Evolutionary conservation across 1,140 invertebrate genomes (phyloP), one percentile per base, ranked within the genome.

Genomic region (Brachionus plicatilis): DNA sequence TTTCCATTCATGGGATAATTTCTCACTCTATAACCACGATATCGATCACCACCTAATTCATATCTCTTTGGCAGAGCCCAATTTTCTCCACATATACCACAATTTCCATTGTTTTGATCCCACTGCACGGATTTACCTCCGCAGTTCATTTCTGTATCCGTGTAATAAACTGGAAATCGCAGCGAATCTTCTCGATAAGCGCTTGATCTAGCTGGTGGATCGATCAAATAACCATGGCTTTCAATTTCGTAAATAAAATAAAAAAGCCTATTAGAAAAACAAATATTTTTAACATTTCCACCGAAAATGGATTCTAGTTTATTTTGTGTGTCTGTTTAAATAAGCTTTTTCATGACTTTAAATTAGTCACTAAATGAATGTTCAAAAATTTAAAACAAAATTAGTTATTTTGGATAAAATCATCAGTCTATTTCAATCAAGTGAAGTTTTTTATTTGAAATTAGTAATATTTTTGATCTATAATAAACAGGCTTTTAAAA

Each of bases 61-160:
- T 50, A 75, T 12, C 33, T 27, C 47, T 56, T 70, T 12, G 41
- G 9, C 7, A 27, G 9, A 11, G 43, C 70, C 43, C 20, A 84
- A 20, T 65, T 12, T 27, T 84, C 83, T n/a, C 83, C 83, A 41
- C 83, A 84, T 27, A 84, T 75, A 37, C 83, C 24, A 76, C 83
- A 84, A 50, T 76, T 84, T 45, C 83, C 83, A 75, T n/a, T 43
- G 27, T 84, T 70, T 11, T 50, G 41, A 1, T 29, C 3, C 83
- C 83, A 84, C 60, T 84, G 83, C 11, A n/a, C n/a, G 93, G 89
- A 91, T 86, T 94, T 94, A 3, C 95, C 95, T 2, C 95, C 95
- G 88, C 95, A 96, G 88, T 94, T 95, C 2, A 94, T 91, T 88
- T 96, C 94, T 87, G 95, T 93, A 87, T 96, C 95, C 87, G 96